Evolutionary conservation across 2,797 vertebrate genomes (phyloP), one percentile per base, ranked within the genome.

Genomic region (Remorina albescens): DNA sequence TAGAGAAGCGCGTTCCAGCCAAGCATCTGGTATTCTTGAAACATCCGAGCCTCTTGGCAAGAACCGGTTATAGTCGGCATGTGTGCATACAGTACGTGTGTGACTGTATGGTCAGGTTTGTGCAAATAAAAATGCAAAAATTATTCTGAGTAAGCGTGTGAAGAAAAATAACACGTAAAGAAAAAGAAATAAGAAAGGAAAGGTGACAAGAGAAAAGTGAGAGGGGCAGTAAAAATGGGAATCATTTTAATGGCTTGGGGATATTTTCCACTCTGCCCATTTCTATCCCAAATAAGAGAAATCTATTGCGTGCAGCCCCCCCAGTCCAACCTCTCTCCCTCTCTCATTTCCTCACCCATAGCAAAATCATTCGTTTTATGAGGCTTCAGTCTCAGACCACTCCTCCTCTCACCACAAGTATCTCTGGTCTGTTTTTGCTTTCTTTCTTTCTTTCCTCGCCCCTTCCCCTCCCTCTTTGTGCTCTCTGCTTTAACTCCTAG

Each of bases 401-500:
- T 88, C 89, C 89, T 88, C 76, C 79, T 71, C 85, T 85, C 69
- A 84, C 93, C 92, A 89, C 93, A 94, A 93, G 91, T 92, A 94
- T 94, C 91, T 92, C 80, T 88, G 78, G 64, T 92, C 89, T 92
- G 90, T 89, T 93, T 93, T 92, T 91, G 65, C 79, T 76, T 76
- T 88, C 61, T 86, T 53, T 70, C 37, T 76, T 53, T 76, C 65
- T 26, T n/a, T 25, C 32, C 68, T n/a, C n/a, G 47, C 51, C 47
- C 50, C 25, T 13, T 39, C 70, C 63, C 26, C 28, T 19, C 42
- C 12, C 39, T 10, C 15, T 42, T 51, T 51, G 0, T 49, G 57
- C 71, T 74, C 26, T 44, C 28, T 59, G 49, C 8, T 71, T 86
- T 78, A 87, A 89, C 84, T 64, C 74, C 60, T 84, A 19, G 11